Evolutionary conservation across 2,888 invertebrate species (phyloP).

Genomic region (Phymatocera aterrima): DNA sequence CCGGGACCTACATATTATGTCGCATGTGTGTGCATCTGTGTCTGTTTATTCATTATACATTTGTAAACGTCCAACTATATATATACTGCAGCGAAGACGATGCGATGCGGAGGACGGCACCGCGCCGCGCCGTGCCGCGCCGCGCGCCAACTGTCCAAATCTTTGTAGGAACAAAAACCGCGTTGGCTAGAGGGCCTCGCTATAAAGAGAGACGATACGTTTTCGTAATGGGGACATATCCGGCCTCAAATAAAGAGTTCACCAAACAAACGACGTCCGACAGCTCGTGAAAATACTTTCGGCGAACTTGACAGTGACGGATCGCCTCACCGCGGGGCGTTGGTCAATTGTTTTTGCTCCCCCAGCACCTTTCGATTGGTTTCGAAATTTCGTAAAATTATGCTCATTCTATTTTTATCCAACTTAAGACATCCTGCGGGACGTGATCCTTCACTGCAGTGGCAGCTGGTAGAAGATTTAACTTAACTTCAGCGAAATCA

Average conservation of each 20-base stretch:
- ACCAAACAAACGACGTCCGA: constrained; percentile 46
- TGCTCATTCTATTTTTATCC: no score
- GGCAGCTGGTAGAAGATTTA: no score
- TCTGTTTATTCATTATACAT: not conserved
- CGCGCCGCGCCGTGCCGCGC: not conserved
- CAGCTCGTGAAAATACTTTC: constrained; percentile 48
- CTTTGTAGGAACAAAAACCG: constrained; percentile 23
- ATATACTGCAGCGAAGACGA: not conserved
- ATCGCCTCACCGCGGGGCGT: constrained; percentile 38
- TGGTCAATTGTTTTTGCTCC: constrained; percentile 42
- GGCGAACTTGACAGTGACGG: constrained; percentile 45
- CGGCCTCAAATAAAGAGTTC: constrained; percentile 50
- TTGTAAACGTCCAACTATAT: not conserved
- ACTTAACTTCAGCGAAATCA: not conserved
- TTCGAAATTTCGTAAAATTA: not conserved
- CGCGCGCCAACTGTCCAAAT: constrained; percentile 45
- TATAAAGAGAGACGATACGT: constrained; percentile 36
- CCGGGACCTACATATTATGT: not conserved
- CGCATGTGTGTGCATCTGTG: not conserved
- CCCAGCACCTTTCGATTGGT: constrained; percentile 17
- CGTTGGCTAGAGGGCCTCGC: constrained; percentile 22
- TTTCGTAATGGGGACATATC: constrained; percentile 50
- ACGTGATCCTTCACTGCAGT: no score
- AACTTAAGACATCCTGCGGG: no score
- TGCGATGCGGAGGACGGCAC: no score